Evolutionary conservation across 2,113 vertebrate species (phyloP).

Genomic region (Oceanites oceanicus): DNA sequence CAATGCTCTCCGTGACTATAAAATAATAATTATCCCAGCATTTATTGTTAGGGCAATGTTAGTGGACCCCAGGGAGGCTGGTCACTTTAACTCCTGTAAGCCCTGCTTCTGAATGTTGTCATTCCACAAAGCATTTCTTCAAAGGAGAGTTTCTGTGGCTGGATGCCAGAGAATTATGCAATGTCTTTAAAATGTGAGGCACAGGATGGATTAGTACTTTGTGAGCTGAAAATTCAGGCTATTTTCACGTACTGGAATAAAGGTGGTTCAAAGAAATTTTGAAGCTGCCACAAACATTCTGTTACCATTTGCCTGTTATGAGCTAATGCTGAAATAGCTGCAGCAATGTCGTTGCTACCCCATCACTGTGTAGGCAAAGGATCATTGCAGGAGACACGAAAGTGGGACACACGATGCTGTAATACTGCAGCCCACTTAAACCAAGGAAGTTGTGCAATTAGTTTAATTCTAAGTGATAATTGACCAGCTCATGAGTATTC

Average conservation of each 20-base stretch:
- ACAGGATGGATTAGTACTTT: neutral
- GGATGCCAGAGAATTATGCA: slow-evolving; percentile 28
- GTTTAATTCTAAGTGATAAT: slow-evolving; percentile 17
- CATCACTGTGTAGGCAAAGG: neutral
- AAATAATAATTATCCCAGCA: neutral
- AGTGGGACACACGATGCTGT: neutral
- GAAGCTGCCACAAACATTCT: slow-evolving; percentile 4
- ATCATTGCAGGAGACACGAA: neutral
- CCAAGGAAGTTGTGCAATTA: slow-evolving; percentile 12
- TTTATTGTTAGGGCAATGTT: neutral
- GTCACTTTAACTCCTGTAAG: neutral
- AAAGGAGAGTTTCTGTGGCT: neutral
- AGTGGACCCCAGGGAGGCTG: neutral
- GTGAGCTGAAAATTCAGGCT: neutral
- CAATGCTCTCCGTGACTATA: neutral
- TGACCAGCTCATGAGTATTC: neutral
- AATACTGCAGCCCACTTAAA: slow-evolving; percentile 18
- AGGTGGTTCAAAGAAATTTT: slow-evolving; percentile 10
- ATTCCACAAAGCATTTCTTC: slow-evolving; percentile 8
- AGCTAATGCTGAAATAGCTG: neutral
- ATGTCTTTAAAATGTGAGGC: slow-evolving; percentile 19
- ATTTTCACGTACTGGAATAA: neutral
- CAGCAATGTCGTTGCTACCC: neutral
- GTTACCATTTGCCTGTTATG: neutral
- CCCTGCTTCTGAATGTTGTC: neutral